phyloP scores from a whole-genome alignment of 2,113 vertebrate species.

The Hirundichthys speculiger region DNA sequence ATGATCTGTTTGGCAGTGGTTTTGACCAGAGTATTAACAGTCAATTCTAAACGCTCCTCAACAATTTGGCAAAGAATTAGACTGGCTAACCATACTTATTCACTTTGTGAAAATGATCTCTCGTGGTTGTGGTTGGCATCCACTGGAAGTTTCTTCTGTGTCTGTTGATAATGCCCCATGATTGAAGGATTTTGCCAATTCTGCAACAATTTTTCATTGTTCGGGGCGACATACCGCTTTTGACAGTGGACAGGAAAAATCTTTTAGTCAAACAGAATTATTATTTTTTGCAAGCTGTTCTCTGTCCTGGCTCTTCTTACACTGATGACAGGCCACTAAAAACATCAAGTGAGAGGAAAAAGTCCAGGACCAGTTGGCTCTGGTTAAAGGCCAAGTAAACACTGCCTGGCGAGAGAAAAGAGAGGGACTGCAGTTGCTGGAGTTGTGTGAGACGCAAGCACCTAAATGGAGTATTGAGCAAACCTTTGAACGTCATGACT shows the following conservation, averaged over 20 bases:
- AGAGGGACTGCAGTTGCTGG: constrained; percentile 3
- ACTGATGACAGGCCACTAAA: constrained; percentile 35
- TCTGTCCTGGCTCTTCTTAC: constrained; percentile 19
- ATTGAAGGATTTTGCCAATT: neutral
- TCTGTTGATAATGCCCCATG: too few species aligned
- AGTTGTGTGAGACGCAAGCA: neutral
- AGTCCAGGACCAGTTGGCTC: constrained; percentile 34
- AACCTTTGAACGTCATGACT: neutral
- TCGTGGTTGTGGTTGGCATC: too few species aligned
- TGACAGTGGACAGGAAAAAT: constrained; percentile 10
- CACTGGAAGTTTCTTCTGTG: too few species aligned
- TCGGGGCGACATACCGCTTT: neutral
- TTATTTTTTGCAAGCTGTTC: constrained; percentile 17
- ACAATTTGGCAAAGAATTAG: too few species aligned
- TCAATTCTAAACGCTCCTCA: too few species aligned
- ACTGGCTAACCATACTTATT: too few species aligned
- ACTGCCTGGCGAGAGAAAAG: constrained; percentile 18
- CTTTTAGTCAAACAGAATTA: constrained; percentile 21
- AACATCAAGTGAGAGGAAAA: constrained; percentile 46
- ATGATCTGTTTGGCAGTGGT: too few species aligned
- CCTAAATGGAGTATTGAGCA: neutral
- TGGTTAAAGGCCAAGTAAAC: constrained; percentile 49
- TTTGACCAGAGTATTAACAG: too few species aligned
- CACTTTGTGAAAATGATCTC: too few species aligned
- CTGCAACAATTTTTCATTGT: neutral